These are phyloP conservation scores for Tachina lurida DNA, from an alignment of 2,888 invertebrate genomes.

Conservation along the genomic window DNA sequence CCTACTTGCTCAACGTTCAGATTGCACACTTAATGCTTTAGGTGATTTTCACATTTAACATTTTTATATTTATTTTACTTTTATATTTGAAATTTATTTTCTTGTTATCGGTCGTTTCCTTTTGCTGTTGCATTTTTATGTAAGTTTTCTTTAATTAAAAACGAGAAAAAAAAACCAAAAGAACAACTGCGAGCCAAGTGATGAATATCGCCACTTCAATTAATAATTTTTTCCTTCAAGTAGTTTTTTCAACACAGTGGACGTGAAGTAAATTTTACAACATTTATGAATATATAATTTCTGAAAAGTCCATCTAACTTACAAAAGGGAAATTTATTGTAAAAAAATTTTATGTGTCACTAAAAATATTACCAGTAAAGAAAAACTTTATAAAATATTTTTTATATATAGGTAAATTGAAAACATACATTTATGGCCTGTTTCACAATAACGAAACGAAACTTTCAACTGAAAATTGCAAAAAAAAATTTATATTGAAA, in stretches of 20 bases:
- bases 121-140: slow-evolving; percentile 15
- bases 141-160: slow-evolving; percentile 26
- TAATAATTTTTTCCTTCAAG: slow-evolving; percentile 26
- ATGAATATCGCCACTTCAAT: slow-evolving; percentile 52
- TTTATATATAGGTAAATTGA: too few species aligned
- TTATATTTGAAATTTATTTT: slow-evolving; percentile 33
- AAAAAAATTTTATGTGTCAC: too few species aligned
- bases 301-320: too few species aligned
- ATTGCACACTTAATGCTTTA: slow-evolving; percentile 61
- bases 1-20: slow-evolving; percentile 11
- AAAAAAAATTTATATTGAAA: too few species aligned
- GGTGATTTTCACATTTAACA: slow-evolving; percentile 60
- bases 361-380: too few species aligned
- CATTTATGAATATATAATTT: too few species aligned
- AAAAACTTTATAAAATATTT: too few species aligned
- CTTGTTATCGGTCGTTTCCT: slow-evolving; percentile 45
- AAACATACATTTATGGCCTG: too few species aligned
- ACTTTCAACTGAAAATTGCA: too few species aligned
- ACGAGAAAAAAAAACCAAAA: slow-evolving; percentile 16
- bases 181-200: slow-evolving; percentile 23
- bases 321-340: too few species aligned
- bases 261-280: neutral
- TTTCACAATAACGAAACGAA: too few species aligned
- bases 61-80: slow-evolving; percentile 21
- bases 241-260: neutral